Conservation (phyloP, 2,113 vertebrate genomes). For the Sisor rabdophorus region DNA sequence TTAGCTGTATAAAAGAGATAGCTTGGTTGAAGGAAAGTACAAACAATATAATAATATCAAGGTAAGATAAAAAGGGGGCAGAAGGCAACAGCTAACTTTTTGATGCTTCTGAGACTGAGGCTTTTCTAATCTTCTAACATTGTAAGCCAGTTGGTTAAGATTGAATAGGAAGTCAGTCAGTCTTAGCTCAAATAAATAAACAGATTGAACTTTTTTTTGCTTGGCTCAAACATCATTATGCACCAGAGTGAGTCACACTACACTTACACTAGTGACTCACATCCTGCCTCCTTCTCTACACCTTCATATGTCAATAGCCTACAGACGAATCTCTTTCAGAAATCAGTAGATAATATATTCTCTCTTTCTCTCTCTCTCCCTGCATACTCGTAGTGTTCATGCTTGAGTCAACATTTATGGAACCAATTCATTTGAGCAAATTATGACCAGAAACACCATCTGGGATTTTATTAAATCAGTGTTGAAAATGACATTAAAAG, state of each 20-base stretch:
- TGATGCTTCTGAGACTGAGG: no score
- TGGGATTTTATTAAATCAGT: not conserved
- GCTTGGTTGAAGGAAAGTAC: no score
- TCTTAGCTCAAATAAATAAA: conserved; percentile 5
- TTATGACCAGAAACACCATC: not conserved
- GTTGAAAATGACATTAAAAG: not conserved
- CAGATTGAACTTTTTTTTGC: conserved; percentile 15
- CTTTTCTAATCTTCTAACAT: not conserved
- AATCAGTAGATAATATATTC: not conserved
- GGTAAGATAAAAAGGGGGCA: no score
- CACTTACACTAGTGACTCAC: conserved; percentile 23
- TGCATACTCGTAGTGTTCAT: not conserved
- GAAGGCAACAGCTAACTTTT: no score
- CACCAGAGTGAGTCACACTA: conserved; percentile 47
- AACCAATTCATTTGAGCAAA: not conserved
- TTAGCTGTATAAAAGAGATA: no score
- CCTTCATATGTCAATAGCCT: conserved; percentile 17
- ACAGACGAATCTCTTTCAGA: conserved; percentile 10
- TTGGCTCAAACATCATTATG: conserved; percentile 41
- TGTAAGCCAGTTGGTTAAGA: conserved; percentile 21
- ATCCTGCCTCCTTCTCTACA: conserved; percentile 10
- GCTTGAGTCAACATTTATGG: not conserved
- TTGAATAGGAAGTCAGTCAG: not conserved
- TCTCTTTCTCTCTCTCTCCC: not conserved
- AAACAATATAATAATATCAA: no score